These are phyloP conservation scores for Mesembrinibis cayennensis DNA, from an alignment of 2,113 vertebrate species.

Conservation along the genomic window DNA sequence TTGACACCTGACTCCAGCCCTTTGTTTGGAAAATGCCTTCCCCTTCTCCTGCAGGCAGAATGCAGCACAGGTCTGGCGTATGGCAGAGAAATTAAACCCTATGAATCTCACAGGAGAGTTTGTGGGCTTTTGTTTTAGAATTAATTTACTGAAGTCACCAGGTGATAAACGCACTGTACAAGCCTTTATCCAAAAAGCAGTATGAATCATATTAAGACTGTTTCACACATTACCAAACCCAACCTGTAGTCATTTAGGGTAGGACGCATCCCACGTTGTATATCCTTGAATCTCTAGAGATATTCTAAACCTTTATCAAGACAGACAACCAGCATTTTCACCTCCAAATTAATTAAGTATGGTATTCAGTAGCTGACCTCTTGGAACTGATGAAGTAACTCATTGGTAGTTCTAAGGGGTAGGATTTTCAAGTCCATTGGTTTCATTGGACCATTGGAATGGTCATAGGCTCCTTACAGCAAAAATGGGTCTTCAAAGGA, in stretches of 20 bases:
- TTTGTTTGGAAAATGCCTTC: not conserved
- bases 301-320: not conserved
- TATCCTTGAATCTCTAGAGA: not conserved
- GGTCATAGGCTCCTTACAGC: not conserved
- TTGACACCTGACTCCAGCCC: not conserved
- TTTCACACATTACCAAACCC: not conserved
- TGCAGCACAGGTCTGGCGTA: not conserved
- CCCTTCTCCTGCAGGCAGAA: not conserved
- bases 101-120: not conserved
- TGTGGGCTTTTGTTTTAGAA: not conserved
- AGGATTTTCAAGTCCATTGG: not conserved
- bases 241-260: not conserved
- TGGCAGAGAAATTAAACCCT: not conserved
- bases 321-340: not conserved
- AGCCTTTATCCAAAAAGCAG: not conserved
- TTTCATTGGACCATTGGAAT: not conserved
- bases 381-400: not conserved
- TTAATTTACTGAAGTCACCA: not conserved
- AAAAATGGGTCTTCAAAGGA: not conserved
- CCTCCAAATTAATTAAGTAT: not conserved
- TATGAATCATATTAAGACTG: not conserved
- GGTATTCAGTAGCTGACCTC: not conserved
- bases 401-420: not conserved
- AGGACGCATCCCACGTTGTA: not conserved
- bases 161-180: not conserved